Conservation (phyloP, 2,888 invertebrate genomes). For the Pterobdella sp. region DNA sequence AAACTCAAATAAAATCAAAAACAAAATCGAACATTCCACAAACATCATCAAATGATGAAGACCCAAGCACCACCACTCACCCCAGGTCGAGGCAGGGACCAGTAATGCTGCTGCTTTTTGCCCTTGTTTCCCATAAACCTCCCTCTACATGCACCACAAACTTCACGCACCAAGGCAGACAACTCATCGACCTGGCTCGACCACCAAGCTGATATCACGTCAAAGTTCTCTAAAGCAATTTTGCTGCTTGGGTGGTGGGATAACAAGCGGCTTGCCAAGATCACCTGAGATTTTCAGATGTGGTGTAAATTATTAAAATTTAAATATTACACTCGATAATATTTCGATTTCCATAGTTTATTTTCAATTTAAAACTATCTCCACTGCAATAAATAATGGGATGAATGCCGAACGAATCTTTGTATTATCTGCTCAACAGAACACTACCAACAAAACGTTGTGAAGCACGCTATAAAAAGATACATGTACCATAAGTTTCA, state of each 20-base stretch:
- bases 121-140: conserved; percentile 66
- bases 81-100: conserved; percentile 87
- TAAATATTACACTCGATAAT: not conserved
- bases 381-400: no score
- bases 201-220: conserved; percentile 63
- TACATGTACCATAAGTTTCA: no score
- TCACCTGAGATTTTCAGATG: conserved; percentile 54
- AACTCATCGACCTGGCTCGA: conserved; percentile 84
- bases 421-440: no score
- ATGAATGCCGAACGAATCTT: no score
- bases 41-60: no score
- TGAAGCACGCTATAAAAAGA: no score
- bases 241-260: conserved; percentile 84
- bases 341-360: no score
- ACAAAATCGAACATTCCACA: no score
- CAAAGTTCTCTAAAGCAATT: conserved; percentile 91
- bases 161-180: conserved; percentile 78
- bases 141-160: conserved; percentile 52
- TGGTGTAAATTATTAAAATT: not conserved
- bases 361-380: no score
- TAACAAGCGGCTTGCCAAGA: conserved; percentile 84
- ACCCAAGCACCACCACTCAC: conserved; percentile 57
- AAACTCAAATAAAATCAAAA: no score
- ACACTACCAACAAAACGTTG: no score
- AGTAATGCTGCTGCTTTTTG: conserved; percentile 72